Conservation (phyloP, 2,797 vertebrate species). For the Dromococcyx pavoninus region DNA sequence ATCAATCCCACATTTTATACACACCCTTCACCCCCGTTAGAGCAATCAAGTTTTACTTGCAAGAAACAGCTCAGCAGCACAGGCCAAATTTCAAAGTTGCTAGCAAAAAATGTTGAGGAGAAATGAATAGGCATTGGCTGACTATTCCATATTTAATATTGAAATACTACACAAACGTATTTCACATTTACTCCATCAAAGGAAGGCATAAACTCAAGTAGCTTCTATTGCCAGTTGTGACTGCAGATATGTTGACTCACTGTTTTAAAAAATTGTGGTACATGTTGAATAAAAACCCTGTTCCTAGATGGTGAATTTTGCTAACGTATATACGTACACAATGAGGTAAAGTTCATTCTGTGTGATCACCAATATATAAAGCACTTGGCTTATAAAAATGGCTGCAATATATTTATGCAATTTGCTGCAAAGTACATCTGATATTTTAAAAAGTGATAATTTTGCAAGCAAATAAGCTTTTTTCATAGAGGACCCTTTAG, state of each 20-base stretch:
- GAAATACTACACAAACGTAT: not conserved
- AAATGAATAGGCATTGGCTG: not conserved
- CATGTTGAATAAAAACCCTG: fast-evolving
- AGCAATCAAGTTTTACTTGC: not conserved
- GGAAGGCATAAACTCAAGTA: not conserved
- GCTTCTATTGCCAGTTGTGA: not conserved
- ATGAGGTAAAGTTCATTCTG: not conserved
- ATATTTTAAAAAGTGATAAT: not conserved
- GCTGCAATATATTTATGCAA: not conserved
- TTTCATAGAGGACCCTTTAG: not conserved
- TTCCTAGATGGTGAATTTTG: not conserved
- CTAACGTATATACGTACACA: not conserved
- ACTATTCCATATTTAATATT: not conserved
- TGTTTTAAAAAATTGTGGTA: not conserved
- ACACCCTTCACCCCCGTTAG: not conserved
- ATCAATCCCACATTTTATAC: not conserved
- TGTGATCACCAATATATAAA: not conserved
- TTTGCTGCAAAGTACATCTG: not conserved
- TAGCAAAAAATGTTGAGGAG: not conserved
- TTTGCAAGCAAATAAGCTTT: not conserved
- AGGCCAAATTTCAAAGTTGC: not conserved
- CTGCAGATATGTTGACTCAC: not conserved
- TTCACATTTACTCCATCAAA: not conserved
- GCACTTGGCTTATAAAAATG: not conserved
- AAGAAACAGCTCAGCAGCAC: not conserved